A percentile compares a stretch with the other conserved stretches of the same genome.
phyloP scores from a whole-genome alignment of 2,797 vertebrate genomes.

The Xenopus petersii region DNA sequence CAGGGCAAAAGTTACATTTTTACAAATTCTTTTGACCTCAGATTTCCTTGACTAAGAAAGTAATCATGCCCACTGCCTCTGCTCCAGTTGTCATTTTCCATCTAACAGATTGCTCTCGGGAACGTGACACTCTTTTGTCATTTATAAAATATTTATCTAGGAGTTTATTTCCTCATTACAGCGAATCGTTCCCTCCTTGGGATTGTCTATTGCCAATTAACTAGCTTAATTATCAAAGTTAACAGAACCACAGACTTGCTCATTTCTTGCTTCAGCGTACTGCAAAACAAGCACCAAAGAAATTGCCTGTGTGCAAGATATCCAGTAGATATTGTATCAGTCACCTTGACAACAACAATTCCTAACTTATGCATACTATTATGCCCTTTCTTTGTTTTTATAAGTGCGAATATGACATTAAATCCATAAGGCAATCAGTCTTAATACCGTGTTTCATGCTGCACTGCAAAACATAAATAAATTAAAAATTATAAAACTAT shows the following conservation, averaged over 20 bases:
- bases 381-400: slow-evolving; percentile 42
- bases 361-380: slow-evolving; percentile 45
- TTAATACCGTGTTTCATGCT: not conserved
- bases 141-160: not conserved
- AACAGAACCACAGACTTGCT: slow-evolving; percentile 50
- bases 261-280: slow-evolving; percentile 56
- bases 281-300: slow-evolving; percentile 40
- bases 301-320: slow-evolving; percentile 42
- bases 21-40: too few relatives aligned
- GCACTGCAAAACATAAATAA: not conserved
- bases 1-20: too few relatives aligned
- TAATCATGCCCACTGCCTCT: too few relatives aligned
- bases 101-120: slow-evolving; percentile 12
- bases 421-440: slow-evolving; percentile 22
- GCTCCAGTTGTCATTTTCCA: not conserved
- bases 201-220: slow-evolving; percentile 50
- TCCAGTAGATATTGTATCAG: slow-evolving; percentile 52
- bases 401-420: slow-evolving; percentile 40
- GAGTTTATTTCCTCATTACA: slow-evolving; percentile 17
- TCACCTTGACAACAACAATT: slow-evolving; percentile 56
- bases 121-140: not conserved
- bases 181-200: slow-evolving; percentile 20
- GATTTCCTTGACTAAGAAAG: too few relatives aligned
- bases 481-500: too few relatives aligned
- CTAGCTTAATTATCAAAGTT: slow-evolving; percentile 51